Evolutionary conservation across 1,140 invertebrate species (phyloP), one percentile per base, ranked within the genome.

Genomic region (Caenorhabditis remanei): DNA sequence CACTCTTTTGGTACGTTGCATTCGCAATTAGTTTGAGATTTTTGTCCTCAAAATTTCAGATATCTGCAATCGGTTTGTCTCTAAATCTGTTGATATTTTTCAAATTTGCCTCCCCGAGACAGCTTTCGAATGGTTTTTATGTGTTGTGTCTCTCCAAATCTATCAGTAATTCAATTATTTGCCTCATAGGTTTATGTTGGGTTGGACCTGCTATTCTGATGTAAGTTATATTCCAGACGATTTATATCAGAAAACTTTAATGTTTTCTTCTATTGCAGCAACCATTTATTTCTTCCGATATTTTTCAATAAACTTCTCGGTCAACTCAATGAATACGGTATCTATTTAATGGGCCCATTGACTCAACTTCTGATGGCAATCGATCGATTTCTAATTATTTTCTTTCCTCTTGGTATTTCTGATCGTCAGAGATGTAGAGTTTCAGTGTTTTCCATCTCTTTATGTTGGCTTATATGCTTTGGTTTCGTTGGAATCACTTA

Each of bases 271-370:
- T 32, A 32, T 58, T 58, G 3, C 56, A 58, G 56, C 0, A 58
- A 58, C n/a, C 14, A 58, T 4, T n/a, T 58, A 58, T 58, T 58
- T 19, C 56, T 58, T 19, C 56, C 56, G 7, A 13, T n/a, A 7
- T 14, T 19, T n/a, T 7, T 58, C n/a, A 58, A 58, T n/a, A 58
- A 58, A n/a, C n/a, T 58, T 58, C 56, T 58, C 13, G 56, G 56
- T 58, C 56, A 58, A 58, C 19, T 58, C 16, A 58, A 16, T 58
- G 56, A 58, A 58, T 58, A 58, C 56, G 56, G 56, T 58, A 19
- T 58, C 56, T 58, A 58, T 58, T 7, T n/a, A n/a, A 58, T 58
- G 56, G 56, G 56, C 8, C 56, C 56, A 19, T 21, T 58, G 19
- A 58, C 56, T 58, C 56, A 58, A 58, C 14, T 19, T 58, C 1